A percentile compares a stretch with the other conserved stretches of the same genome.
Evolutionary conservation across 2,888 invertebrate genomes (phyloP).

Genomic region (Lasioglossum lativentre): DNA sequence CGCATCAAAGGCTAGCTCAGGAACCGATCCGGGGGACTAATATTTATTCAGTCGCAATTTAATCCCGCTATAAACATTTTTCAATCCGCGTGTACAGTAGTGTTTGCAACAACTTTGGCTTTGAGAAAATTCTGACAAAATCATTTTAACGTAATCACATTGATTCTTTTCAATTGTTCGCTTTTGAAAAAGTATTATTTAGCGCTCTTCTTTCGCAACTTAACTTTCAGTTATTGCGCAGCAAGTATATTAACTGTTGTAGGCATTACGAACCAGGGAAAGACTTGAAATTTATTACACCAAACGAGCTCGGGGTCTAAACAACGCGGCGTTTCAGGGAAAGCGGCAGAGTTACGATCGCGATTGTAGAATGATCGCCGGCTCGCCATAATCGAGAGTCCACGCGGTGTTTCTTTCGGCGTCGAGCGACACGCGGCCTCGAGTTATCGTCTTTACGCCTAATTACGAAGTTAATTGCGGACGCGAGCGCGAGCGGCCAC

Average conservation of each 20-base stretch:
- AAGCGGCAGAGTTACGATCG: constrained; percentile 60
- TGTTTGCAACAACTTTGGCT: background rate
- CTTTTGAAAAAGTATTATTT: too few species aligned
- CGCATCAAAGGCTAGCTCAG: constrained; percentile 28
- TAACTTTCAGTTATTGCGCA: too few species aligned
- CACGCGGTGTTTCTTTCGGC: constrained; percentile 14
- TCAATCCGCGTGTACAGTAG: background rate
- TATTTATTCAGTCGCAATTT: constrained; percentile 55
- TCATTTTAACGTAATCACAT: background rate
- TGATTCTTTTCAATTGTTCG: background rate
- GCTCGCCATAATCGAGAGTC: constrained; percentile 53
- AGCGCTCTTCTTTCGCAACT: too few species aligned
- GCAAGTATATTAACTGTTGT: too few species aligned
- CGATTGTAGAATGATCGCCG: constrained; percentile 48
- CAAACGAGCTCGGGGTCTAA: constrained; percentile 45
- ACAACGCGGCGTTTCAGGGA: constrained; percentile 43
- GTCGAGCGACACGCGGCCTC: constrained; percentile 16
- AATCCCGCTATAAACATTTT: background rate
- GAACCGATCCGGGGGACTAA: constrained; percentile 38
- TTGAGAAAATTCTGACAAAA: background rate
- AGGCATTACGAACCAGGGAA: too few species aligned
- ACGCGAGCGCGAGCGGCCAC: constrained; percentile 29
- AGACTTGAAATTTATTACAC: constrained; percentile 56
- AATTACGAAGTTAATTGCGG: constrained; percentile 68
- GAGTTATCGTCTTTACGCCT: constrained; percentile 71